Percentiles rank a stretch among this genome's conserved stretches.
These are phyloP conservation scores for Epiblema foenella DNA, from an alignment of 2,888 invertebrate genomes.

Conservation along the genomic window DNA sequence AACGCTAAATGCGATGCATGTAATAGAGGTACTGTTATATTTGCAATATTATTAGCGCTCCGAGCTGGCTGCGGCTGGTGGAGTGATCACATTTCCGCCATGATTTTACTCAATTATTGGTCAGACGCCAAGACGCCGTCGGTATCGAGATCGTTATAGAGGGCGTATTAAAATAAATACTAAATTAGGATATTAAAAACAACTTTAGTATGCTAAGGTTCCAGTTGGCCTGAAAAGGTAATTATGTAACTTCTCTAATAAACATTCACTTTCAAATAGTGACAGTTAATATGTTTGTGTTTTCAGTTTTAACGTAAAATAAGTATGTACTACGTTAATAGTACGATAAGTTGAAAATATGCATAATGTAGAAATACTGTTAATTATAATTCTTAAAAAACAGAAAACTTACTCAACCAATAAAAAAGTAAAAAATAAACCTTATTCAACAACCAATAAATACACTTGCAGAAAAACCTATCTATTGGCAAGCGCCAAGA, in stretches of 20 bases:
- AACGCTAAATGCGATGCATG: neutral
- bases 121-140: neutral
- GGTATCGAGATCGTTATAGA: neutral
- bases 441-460: neutral
- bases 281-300: no score
- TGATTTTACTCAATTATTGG: conserved; percentile 21
- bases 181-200: neutral
- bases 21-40: conserved; percentile 1
- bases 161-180: neutral
- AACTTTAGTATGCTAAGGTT: no score
- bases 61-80: neutral
- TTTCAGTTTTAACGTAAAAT: no score
- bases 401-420: no score
- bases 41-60: neutral
- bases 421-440: neutral
- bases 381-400: no score
- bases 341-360: no score
- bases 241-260: no score
- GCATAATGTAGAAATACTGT: no score
- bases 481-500: conserved; percentile 31
- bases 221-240: no score
- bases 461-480: conserved; percentile 11
- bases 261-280: no score
- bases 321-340: no score
- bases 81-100: conserved; percentile 21